Conservation (phyloP, 2,797 vertebrate species). For the Muraenolepis orangiensis region DNA sequence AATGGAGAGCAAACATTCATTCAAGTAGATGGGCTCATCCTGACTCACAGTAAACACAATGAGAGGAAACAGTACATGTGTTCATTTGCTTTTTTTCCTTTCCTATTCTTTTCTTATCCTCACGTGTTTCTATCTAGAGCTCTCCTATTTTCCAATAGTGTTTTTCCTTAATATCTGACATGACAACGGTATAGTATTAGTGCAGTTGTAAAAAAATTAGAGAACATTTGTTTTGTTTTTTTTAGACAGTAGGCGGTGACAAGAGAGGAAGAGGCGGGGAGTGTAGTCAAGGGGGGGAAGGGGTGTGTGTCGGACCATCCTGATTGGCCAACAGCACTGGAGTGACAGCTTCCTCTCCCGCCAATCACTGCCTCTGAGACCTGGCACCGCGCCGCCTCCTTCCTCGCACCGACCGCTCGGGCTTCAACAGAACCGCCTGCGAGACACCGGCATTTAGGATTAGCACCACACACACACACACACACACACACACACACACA, state of each 20-base stretch:
- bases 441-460: background rate
- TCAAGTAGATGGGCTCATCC: slow-evolving; percentile 71
- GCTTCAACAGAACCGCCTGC: slow-evolving; percentile 70
- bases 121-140: slow-evolving; percentile 48
- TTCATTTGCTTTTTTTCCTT: slow-evolving; percentile 35
- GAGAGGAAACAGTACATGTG: slow-evolving; percentile 59
- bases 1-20: slow-evolving; percentile 58
- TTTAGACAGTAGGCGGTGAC: slow-evolving; percentile 35
- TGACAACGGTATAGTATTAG: slow-evolving; percentile 64
- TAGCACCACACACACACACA: background rate
- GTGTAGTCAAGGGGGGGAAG: background rate
- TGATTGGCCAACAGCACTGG: slow-evolving; percentile 45
- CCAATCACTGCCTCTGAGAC: slow-evolving; percentile 70
- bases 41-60: slow-evolving; percentile 70
- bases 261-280: background rate
- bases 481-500: slow-evolving; percentile 6
- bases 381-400: slow-evolving; percentile 74
- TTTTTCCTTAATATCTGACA: slow-evolving; percentile 52
- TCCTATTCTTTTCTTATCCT: slow-evolving; percentile 5
- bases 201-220: slow-evolving; percentile 56
- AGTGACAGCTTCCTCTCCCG: slow-evolving; percentile 39
- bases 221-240: slow-evolving; percentile 31
- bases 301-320: slow-evolving; percentile 30
- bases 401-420: slow-evolving; percentile 70
- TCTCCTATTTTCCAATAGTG: slow-evolving; percentile 36